Evolutionary conservation across 2,113 vertebrate species (phyloP).

Genomic region (Otolemur garnettii): DNA sequence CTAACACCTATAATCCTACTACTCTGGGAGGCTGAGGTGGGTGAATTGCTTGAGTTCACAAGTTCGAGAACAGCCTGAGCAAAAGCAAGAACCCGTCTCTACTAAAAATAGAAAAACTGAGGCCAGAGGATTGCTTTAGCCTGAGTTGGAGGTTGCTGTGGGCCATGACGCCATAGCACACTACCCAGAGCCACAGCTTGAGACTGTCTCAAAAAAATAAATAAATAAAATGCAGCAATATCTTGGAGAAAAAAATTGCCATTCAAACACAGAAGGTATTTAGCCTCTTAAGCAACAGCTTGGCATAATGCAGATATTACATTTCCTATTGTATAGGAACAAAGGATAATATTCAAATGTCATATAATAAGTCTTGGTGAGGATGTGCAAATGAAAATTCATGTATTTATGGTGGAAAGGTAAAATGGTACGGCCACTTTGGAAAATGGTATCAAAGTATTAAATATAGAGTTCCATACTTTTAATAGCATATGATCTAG

Average conservation of each 20-base stretch:
- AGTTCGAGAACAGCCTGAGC: no score
- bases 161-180: no score
- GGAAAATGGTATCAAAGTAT: neutral
- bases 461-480: neutral
- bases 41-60: no score
- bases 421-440: neutral
- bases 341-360: conserved; percentile 32
- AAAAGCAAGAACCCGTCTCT: no score
- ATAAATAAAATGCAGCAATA: neutral
- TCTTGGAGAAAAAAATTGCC: conserved; percentile 3
- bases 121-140: no score
- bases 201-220: no score
- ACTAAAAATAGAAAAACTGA: no score
- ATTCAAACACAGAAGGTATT: conserved; percentile 6
- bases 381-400: neutral
- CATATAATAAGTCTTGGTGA: neutral
- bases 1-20: no score
- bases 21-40: no score
- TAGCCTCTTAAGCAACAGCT: neutral
- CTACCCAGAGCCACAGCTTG: no score
- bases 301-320: neutral
- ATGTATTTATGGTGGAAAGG: neutral
- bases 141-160: no score
- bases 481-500: neutral
- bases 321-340: neutral